Evolutionary conservation across 2,797 vertebrate genomes (phyloP), one percentile per base, ranked within the genome.

Genomic region (Chloroceryle amazona): DNA sequence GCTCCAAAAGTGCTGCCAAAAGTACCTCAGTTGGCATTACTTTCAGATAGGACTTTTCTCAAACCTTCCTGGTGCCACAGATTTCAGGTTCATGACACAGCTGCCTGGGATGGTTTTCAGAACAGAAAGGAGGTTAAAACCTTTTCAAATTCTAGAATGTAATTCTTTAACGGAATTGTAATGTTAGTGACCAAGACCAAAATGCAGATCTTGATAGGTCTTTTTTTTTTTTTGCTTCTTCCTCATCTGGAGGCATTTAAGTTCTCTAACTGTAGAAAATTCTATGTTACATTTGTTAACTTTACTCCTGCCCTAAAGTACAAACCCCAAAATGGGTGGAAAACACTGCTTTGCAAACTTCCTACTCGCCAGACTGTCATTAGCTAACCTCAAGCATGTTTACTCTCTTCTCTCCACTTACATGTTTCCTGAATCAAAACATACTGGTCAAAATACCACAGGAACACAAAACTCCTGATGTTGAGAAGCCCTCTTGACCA

Each of bases 351-450:
- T 80, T 89, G 46, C 13, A 86, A 81, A 57, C 5, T 80, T 88
- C 54, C 67, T 80, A 31, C 79, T 82, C 60, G 18, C 7, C 33
- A 87, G 72, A 51, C 35, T 39, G 16, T 73, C 51, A 28, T 79
- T 85, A 86, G 17, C 42, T 63, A 46, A 80, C 44, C 52, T 74
- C 75, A 87, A 89, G 49, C 31, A 26, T 20, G 11, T 93, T 96
- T 89, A 37, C 20, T 67, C 31, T 83, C 82, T 54, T 49, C 66
- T 72, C 49, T 58, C 54, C 25, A 31, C 42, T 80, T 82, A 41
- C 3, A 13, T 25, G 10, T 16, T 10, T 90, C 21, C 80, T 81
- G 58, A 57, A 81, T 61, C 41, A 90, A 92, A 82, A 68, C 35
- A 20, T 25, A 31, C 19, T 17, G 16, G 33, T 42, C 65, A 88